Base-by-base conservation (phyloP, 2,888 invertebrate genomes). In the Herminia tarsipennalis region DNA sequence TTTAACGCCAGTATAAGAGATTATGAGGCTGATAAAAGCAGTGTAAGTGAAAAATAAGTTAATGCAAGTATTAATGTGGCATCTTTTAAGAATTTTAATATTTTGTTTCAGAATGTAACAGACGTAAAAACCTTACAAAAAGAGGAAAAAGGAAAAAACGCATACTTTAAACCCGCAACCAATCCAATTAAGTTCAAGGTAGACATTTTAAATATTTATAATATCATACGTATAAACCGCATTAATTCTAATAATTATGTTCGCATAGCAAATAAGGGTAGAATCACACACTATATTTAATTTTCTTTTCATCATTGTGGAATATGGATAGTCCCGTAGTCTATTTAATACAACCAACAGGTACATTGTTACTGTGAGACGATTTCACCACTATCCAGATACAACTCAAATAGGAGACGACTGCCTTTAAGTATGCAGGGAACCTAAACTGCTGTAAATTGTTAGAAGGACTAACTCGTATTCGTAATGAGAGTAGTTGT, bases 1-100 rank as follows among this genome's bases (percentile, higher is more conserved):
- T 89, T 89, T 51, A 88, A 85, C 62, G 71, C 78, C 1, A 76
- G 79, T 41, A 67, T 89, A 27, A 74, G 87, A 60, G 79, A 82
- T 53, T 87, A 81, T 69, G 73, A 82, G 14, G 63, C 59, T 6
- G 59, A 74, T 35, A 72, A 80, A 47, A 62, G 62, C 36, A 52
- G 45, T 68, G 88, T 88, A 70, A 83, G 86, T 82, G 33, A 32
- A 33, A 25, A 24, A 24, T 17, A 32, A 22, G 10, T 22, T 12
- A 10, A 25, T 25, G 25, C 8, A 18, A 18, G 20, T 5, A 18
- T 18, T 5, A 30, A 16, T 14, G 0, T 18, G 14, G 4, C 6
- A 22, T 12, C 2, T 10, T 24, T 32, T 32, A 32, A 40, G 9
- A n/a, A 12, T 14, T 13, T 28, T 8, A 13, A n/a, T 5, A 1